Percentiles rank a stretch among this genome's conserved stretches.
These are phyloP conservation scores for Nasua narica DNA, from an alignment of 2,797 vertebrate species.

Conservation along the genomic window DNA sequence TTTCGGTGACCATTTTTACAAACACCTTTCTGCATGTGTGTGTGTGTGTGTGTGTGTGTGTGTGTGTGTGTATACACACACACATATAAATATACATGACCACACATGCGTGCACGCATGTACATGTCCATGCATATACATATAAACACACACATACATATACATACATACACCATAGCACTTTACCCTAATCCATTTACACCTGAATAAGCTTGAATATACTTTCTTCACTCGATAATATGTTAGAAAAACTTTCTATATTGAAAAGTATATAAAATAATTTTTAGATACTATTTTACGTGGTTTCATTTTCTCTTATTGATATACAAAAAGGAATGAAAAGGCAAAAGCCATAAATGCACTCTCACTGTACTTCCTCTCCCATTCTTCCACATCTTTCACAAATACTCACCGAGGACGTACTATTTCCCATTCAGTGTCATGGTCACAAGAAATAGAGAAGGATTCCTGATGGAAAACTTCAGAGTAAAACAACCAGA, in stretches of 20 bases:
- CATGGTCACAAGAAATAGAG: background rate
- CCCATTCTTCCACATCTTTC: background rate
- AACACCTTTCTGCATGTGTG: no score
- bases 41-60: no score
- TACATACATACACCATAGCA: background rate
- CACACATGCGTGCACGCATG: no score
- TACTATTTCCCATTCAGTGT: background rate
- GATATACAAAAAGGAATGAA: background rate
- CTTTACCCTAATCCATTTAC: background rate
- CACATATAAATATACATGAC: no score
- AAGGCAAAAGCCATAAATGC: background rate
- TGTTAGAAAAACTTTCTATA: background rate
- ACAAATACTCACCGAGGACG: background rate
- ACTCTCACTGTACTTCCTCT: background rate
- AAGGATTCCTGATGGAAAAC: background rate
- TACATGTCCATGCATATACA: no score
- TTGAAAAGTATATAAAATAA: background rate
- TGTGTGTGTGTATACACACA: rapidly evolving
- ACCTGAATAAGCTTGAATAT: background rate
- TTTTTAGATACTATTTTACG: background rate
- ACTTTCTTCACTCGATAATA: background rate
- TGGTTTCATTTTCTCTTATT: background rate
- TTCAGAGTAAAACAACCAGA: background rate
- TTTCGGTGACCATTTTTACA: background rate
- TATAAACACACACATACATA: no score